Base-by-base conservation (phyloP, 2,113 vertebrate genomes). In the Chaetura pelagica region DNA sequence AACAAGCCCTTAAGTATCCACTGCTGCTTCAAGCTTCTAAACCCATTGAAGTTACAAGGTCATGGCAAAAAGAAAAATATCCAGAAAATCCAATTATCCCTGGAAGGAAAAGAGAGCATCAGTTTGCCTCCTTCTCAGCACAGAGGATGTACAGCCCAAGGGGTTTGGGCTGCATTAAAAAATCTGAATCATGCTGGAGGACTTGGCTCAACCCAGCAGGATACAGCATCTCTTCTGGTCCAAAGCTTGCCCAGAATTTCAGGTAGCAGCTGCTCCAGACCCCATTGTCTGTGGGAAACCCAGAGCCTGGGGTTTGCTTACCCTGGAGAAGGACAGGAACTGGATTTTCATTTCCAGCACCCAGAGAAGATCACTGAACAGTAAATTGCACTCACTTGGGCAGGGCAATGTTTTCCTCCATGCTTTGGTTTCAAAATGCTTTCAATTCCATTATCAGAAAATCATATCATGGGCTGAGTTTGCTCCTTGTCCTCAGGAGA, bases 291-390 rank as follows among this genome's bases (percentile, higher is more conserved):
- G 4, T 7, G 24, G 23, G 8, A 23, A 66, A 77, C 27, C 35
- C 14, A 30, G 9, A 44, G 20, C 17, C 26, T 61, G 46, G 13
- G 4, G 29, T 13, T 46, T 32, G 16, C 26, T 35, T 21, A 8
- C 20, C 27, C 32, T 0, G 2, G 21, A n/a, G 5, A 2, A 2
- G 2, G 8, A 0, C 0, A 12, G 1, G 0, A 62, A 46, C 1
- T 21, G 38, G 12, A 73, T 63, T 55, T 63, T 55, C 17, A 14
- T 26, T 63, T 13, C 13, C 30, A 84, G 49, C 40, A 29, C 5
- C 18, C 57, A 48, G n/a, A 54, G 46, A 12, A 27, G 15, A 46
- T 22, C 4, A 23, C 23, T 18, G 19, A 40, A 29, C 2, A 0
- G 15, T 24, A 19, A 24, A 58, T 4, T 12, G 9, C 67, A 10